Percentiles rank a stretch among this genome's conserved stretches.
Evolutionary conservation across 2,113 vertebrate genomes (phyloP).

Genomic region (Pangasianodon gigas): DNA sequence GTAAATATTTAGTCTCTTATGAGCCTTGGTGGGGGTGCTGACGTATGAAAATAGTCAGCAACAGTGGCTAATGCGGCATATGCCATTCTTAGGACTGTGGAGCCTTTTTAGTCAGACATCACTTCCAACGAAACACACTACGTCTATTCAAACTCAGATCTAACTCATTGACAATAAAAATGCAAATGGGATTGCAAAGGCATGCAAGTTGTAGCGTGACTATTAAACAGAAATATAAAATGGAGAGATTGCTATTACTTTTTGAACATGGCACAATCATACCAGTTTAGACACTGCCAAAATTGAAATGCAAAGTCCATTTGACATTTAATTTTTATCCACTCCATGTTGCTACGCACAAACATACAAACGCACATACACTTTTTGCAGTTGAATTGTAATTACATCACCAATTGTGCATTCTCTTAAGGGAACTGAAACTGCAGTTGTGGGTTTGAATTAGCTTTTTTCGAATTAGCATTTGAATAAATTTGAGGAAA

Average conservation of each 20-base stretch:
- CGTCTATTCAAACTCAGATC: not conserved
- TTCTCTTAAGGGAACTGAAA: not conserved
- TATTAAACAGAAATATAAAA: not conserved
- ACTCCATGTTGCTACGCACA: not conserved
- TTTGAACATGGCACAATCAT: not conserved
- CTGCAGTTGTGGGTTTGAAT: not conserved
- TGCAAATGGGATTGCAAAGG: not conserved
- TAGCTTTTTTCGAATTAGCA: not conserved
- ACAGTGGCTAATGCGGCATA: not conserved
- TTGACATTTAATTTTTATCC: not conserved
- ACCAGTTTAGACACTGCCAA: not conserved
- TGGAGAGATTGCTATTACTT: not conserved
- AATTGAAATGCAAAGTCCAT: not conserved
- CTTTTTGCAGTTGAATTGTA: not conserved
- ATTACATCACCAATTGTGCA: not conserved
- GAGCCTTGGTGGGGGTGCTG: not conserved
- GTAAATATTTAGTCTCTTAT: not conserved
- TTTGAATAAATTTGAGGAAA: not conserved
- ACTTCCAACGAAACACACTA: not conserved
- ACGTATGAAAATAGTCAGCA: not conserved
- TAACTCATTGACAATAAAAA: not conserved
- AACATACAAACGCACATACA: not conserved
- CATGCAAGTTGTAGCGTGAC: not conserved
- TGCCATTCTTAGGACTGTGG: not conserved
- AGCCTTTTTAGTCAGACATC: not conserved